Evolutionary conservation across 2,797 vertebrate genomes (phyloP).

Genomic region (Antrozous pallidus): DNA sequence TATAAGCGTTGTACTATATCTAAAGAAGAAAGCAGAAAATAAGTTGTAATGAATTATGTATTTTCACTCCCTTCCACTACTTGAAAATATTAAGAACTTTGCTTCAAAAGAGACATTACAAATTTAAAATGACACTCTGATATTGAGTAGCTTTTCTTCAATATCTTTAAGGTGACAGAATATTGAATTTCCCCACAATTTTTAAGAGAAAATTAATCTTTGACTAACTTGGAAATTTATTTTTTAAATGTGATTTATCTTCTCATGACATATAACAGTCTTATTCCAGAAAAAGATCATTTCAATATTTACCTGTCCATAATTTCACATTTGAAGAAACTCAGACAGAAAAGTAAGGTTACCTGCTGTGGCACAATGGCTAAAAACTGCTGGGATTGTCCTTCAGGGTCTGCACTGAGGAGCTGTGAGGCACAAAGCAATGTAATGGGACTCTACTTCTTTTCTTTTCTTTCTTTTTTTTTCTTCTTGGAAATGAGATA

Average conservation of each 20-base stretch:
- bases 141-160: not conserved
- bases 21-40: not conserved
- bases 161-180: not conserved
- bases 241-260: not conserved
- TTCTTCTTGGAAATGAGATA: not conserved
- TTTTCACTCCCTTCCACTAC: too few species aligned
- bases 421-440: not conserved
- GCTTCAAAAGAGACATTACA: not conserved
- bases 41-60: not conserved
- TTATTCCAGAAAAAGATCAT: not conserved
- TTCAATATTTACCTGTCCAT: not conserved
- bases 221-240: not conserved
- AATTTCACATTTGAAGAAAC: not conserved
- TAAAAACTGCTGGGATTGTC: accelerated
- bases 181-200: not conserved
- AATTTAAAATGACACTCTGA: not conserved
- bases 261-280: not conserved
- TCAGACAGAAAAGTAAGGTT: not conserved
- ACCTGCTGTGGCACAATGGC: not conserved
- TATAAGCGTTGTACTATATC: too few species aligned
- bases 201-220: not conserved
- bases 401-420: not conserved
- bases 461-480: not conserved
- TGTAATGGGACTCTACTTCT: not conserved
- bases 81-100: too few species aligned